Percentiles rank a stretch among this genome's conserved stretches.
phyloP scores from a whole-genome alignment of 2,888 invertebrate genomes.

The Geotrupes spiniger region DNA sequence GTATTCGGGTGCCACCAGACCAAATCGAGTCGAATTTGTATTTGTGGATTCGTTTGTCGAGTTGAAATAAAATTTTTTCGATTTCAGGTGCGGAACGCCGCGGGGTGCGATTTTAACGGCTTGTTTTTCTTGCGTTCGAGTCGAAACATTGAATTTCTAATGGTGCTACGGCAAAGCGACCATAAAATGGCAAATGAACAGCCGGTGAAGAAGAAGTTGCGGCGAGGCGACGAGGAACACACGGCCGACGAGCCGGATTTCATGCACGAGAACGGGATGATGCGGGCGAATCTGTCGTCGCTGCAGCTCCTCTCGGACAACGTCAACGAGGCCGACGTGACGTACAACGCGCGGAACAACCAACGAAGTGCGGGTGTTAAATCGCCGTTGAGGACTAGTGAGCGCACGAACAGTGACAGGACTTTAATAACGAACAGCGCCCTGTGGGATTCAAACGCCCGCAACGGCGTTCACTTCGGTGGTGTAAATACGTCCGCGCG shows the following conservation, averaged over 20 bases:
- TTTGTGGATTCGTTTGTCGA: no score
- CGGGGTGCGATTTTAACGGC: background rate
- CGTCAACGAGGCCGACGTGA: constrained; percentile 44
- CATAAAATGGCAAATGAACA: constrained; percentile 73
- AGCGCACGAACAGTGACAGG: constrained; percentile 16
- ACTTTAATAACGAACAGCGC: constrained; percentile 10
- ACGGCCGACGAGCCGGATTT: constrained; percentile 59
- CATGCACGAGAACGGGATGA: constrained; percentile 48
- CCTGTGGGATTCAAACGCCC: constrained; percentile 4
- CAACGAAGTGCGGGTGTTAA: constrained; percentile 33
- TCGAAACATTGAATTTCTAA: constrained; percentile 43
- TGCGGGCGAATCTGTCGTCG: constrained; percentile 39
- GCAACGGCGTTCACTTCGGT: constrained; percentile 14
- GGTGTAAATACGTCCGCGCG: constrained; percentile 6
- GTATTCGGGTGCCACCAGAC: constrained; percentile 19
- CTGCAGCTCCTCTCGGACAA: constrained; percentile 31
- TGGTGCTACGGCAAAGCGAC: constrained; percentile 65
- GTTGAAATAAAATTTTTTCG: no score
- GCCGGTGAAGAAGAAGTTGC: constrained; percentile 80
- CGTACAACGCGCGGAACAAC: constrained; percentile 37
- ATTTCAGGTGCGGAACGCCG: constrained; percentile 1
- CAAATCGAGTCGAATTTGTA: no score
- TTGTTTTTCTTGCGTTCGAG: constrained; percentile 5
- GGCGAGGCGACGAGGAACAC: constrained; percentile 60
- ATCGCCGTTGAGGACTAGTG: constrained; percentile 33